Evolutionary conservation across 2,888 invertebrate genomes (phyloP), one percentile per base, ranked within the genome.

Genomic region (Adelognathus sp.): DNA sequence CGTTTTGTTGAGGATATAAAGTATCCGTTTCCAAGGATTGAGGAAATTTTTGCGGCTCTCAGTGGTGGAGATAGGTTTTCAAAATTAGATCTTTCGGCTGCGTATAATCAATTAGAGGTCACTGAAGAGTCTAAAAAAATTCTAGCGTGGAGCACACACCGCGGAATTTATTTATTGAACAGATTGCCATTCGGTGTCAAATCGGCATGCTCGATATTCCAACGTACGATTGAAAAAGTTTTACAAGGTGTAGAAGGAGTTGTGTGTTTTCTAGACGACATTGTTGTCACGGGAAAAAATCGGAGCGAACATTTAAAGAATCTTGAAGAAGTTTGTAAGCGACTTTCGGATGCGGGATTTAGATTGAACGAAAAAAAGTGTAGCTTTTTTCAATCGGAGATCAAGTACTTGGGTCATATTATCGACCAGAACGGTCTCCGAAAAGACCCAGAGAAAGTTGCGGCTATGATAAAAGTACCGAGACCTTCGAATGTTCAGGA

Each of bases 161-260:
- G 44, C 7, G 85, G 85, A 0, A 79, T 85, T 36, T 86, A 66
- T 72, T 44, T 63, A 1, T 78, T 85, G 56, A 81, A 85, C 36
- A 63, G 89, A 63, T 77, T 90, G 14, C 86, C 89, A 7, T 90
- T 86, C 81, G 90, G 90, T 0, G 86, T 54, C 0, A 88, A 89
- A 31, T 87, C 89, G 14, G 88, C 89, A 1, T 86, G 88, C n/a
- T 86, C 88, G 9, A 89, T 90, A 80, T 90, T 89, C 81, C 88
- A 90, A 67, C 79, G 81, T 76, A 80, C 83, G 5, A 82, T 89
- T 67, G 89, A 90, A 69, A 82, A 85, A 21, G 70, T 88, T 29
- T 78, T 89, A 16, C 64, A 73, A 31, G 87, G 85, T 1, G 75
- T 86, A 7, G 36, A 70, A 1, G 78, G 81, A 1, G 73, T 79